A percentile compares a stretch with the other conserved stretches of the same genome.
Conservation (phyloP, 2,113 vertebrate species). For the Centropus bengalensis region DNA sequence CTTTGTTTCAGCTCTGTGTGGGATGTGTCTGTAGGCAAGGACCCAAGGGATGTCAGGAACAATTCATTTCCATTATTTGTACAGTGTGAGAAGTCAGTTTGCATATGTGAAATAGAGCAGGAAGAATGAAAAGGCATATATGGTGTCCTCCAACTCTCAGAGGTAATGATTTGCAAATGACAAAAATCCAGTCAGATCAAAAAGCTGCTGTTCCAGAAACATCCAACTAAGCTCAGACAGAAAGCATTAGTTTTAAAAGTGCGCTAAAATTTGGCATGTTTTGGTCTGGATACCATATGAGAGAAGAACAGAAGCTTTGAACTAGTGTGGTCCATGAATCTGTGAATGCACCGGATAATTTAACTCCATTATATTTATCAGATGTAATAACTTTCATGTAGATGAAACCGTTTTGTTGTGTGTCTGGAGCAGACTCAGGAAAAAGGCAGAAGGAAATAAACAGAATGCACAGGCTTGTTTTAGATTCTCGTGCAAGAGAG, state of each 20-base stretch:
- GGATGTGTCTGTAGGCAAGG: not conserved
- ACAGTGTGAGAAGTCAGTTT: not conserved
- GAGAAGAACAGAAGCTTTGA: slow-evolving; percentile 24
- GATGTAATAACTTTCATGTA: not conserved
- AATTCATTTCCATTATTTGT: not conserved
- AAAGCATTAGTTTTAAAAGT: not conserved
- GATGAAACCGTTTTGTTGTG: not conserved
- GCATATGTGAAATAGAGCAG: not conserved
- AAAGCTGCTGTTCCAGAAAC: not conserved
- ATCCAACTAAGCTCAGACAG: not conserved
- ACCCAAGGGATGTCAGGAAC: not conserved
- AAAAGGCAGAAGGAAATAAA: not conserved
- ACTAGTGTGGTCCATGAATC: not conserved
- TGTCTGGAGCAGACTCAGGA: not conserved
- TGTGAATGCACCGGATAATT: fast-evolving
- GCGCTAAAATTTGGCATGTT: not conserved
- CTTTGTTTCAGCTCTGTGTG: not conserved
- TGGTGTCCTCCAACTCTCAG: not conserved
- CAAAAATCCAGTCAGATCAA: not conserved
- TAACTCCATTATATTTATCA: not conserved
- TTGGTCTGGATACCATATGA: not conserved
- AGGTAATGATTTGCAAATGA: not conserved
- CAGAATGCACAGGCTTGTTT: not conserved
- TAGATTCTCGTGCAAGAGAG: not conserved
- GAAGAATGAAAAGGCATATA: not conserved